These are phyloP conservation scores for Penaeus monodon DNA, from an alignment of 2,888 invertebrate genomes.

Conservation along the genomic window DNA sequence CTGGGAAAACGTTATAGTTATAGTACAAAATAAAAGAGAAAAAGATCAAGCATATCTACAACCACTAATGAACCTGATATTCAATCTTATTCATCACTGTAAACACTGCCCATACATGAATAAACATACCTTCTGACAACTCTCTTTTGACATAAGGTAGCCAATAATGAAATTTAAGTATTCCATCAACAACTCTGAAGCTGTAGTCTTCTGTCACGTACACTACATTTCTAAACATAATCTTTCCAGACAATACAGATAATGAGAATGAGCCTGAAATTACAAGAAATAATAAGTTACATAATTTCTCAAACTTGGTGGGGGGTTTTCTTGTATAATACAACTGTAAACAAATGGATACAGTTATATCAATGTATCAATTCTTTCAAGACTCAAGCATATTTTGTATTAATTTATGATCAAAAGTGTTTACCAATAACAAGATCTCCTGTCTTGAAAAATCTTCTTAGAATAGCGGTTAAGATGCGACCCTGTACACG, in stretches of 20 bases:
- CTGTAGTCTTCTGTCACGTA: constrained; percentile 95
- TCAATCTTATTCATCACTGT: background rate
- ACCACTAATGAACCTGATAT: background rate
- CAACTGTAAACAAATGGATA: too few relatives aligned
- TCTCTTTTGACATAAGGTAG: constrained; percentile 93
- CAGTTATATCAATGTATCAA: too few relatives aligned
- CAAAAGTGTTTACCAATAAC: constrained; percentile 75
- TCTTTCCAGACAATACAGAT: constrained; percentile 96
- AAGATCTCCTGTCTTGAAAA: constrained; percentile 88
- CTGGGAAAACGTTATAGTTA: constrained; percentile 72
- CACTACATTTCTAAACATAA: constrained; percentile 96
- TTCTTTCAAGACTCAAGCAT: too few relatives aligned
- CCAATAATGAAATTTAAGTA: constrained; percentile 98
- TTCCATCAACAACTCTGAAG: constrained; percentile 93
- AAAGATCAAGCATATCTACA: background rate
- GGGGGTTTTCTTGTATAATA: too few relatives aligned
- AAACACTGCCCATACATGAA: background rate
- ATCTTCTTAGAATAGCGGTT: constrained; percentile 88
- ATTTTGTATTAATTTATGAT: too few relatives aligned
- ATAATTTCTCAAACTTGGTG: constrained; percentile 31
- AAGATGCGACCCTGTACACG: constrained; percentile 90
- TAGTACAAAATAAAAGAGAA: background rate
- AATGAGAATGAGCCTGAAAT: constrained; percentile 84
- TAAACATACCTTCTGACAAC: constrained; percentile 85
- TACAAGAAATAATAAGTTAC: background rate